phyloP scores from a whole-genome alignment of 1,140 invertebrate species.

The Drosophila sechellia region DNA sequence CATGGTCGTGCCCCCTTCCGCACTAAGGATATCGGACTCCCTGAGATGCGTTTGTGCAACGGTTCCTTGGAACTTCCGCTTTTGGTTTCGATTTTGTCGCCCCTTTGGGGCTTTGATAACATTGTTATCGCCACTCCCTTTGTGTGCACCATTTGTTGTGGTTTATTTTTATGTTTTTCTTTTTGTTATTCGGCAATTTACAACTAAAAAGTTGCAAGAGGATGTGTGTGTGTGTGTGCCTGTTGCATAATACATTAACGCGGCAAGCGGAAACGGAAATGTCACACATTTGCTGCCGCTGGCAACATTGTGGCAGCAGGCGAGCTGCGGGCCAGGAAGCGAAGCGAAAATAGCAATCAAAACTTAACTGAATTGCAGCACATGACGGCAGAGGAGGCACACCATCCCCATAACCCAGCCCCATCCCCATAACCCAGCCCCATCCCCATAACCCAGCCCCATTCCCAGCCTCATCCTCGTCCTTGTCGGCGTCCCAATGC shows the following conservation, averaged over 20 bases:
- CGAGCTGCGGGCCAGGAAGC: conserved; percentile 65
- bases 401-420: background rate
- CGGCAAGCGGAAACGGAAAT: conserved; percentile 75
- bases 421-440: background rate
- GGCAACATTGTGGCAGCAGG: conserved; percentile 64
- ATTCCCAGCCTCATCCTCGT: background rate
- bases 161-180: conserved; percentile 24
- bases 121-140: conserved; percentile 44
- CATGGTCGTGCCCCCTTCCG: conserved; percentile 18
- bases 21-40: background rate
- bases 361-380: conserved; percentile 81
- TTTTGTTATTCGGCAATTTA: conserved; percentile 45
- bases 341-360: conserved; percentile 83
- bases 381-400: conserved; percentile 39
- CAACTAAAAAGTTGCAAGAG: conserved; percentile 56
- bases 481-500: background rate
- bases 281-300: conserved; percentile 79
- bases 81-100: conserved; percentile 1
- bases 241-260: conserved; percentile 68
- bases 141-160: background rate
- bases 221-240: conserved; percentile 13
- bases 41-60: background rate
- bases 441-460: background rate
- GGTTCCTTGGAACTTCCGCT: conserved; percentile 7
- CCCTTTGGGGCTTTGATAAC: conserved; percentile 33